phyloP scores from a whole-genome alignment of 2,797 vertebrate species.

The Acrossocheilus wenchowensis region DNA sequence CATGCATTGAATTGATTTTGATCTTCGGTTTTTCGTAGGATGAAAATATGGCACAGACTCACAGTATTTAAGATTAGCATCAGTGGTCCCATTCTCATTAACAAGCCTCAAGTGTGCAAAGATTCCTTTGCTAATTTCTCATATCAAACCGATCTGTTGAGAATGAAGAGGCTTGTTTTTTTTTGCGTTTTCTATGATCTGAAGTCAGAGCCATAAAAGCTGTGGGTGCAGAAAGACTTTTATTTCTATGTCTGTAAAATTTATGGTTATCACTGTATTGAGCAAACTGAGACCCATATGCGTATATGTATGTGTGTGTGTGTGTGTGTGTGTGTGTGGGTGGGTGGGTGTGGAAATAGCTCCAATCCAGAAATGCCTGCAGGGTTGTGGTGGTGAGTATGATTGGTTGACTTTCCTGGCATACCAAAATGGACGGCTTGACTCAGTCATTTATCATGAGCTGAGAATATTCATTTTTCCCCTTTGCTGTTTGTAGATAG shows the following conservation, averaged over 20 bases:
- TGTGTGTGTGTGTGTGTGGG: conserved; percentile 19
- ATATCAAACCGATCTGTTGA: conserved; percentile 2
- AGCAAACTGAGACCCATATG: conserved; percentile 36
- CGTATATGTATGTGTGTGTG: conserved; percentile 2
- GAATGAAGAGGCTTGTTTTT: not conserved
- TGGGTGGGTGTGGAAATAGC: conserved; percentile 26
- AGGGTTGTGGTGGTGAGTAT: conserved; percentile 35
- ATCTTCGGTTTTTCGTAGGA: conserved; percentile 18
- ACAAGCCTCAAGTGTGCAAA: conserved; percentile 35
- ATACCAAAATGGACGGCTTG: conserved; percentile 49
- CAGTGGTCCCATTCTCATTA: conserved; percentile 23
- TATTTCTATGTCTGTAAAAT: conserved; percentile 56
- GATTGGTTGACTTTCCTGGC: conserved; percentile 58
- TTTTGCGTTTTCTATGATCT: not conserved
- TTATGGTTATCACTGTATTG: conserved; percentile 50
- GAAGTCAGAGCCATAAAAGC: not conserved
- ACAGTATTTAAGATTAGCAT: conserved; percentile 26
- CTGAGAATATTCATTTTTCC: conserved; percentile 46
- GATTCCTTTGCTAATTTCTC: conserved; percentile 31
- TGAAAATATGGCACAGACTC: not conserved
- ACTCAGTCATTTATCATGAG: conserved; percentile 43
- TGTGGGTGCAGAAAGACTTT: conserved; percentile 11
- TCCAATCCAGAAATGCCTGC: conserved; percentile 46
- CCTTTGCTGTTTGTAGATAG: conserved; percentile 45
- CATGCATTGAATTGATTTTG: not conserved